phyloP scores from a whole-genome alignment of 2,113 vertebrate genomes.

The Panthera leo region DNA sequence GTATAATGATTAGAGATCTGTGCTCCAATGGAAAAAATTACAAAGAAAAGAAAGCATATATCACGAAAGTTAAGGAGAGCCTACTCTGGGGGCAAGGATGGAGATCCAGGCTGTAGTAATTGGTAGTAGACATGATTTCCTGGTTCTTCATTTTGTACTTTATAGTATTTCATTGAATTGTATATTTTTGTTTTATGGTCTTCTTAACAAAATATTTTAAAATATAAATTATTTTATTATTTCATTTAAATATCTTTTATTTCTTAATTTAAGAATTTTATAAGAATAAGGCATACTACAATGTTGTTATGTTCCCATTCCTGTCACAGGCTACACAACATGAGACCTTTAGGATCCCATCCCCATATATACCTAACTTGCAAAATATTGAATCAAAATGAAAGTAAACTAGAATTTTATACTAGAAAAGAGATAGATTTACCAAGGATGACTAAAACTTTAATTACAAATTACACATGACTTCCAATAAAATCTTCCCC shows the following conservation, averaged over 20 bases:
- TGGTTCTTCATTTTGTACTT: neutral
- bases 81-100: neutral
- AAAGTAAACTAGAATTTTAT: slow-evolving; percentile 49
- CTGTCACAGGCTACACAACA: neutral
- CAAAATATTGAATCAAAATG: slow-evolving; percentile 39
- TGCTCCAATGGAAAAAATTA: neutral
- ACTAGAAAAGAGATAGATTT: slow-evolving; percentile 48
- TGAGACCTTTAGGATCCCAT: neutral
- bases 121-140: neutral
- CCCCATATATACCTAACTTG: neutral
- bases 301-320: neutral
- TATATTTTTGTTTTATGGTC: neutral
- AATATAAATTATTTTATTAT: neutral
- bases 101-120: neutral
- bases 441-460: slow-evolving; percentile 49
- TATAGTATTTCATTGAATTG: neutral
- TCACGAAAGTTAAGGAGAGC: neutral
- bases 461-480: slow-evolving; percentile 65
- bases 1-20: neutral
- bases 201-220: neutral
- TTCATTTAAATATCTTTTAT: slow-evolving; percentile 7
- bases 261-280: neutral
- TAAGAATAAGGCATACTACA: neutral
- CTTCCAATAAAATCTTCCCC: slow-evolving; percentile 61
- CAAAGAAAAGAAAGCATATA: neutral